These are phyloP conservation scores for Perca fluviatilis DNA, from an alignment of 2,113 vertebrate genomes.

Conservation along the genomic window DNA sequence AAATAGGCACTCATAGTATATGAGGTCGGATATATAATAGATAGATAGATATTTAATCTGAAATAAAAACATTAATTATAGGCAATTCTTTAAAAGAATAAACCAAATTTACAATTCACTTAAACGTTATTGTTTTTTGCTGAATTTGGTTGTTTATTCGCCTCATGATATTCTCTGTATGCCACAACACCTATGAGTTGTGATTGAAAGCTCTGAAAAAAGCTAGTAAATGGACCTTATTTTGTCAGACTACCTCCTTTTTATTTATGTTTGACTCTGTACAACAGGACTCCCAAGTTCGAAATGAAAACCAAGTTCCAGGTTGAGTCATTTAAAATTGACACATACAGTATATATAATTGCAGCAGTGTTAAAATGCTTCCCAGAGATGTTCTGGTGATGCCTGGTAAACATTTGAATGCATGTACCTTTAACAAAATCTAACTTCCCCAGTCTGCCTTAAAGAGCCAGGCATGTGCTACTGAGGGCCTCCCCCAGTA, in stretches of 20 bases:
- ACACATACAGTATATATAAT: not conserved
- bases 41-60: not conserved
- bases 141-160: not conserved
- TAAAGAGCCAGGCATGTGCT: conserved; percentile 87
- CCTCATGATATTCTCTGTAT: not conserved
- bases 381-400: not conserved
- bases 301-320: not conserved
- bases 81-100: not conserved
- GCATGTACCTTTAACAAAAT: conserved; percentile 83
- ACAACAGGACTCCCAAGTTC: not conserved
- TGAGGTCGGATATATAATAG: no score
- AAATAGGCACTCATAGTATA: not conserved
- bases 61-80: not conserved
- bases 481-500: conserved; percentile 84
- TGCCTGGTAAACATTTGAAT: conserved; percentile 43
- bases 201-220: not conserved
- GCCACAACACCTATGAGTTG: not conserved
- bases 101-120: not conserved
- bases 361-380: not conserved
- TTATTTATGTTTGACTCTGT: not conserved
- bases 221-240: not conserved
- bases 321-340: not conserved
- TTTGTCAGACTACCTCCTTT: not conserved
- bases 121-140: not conserved
- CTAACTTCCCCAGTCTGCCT: conserved; percentile 86